Conservation (phyloP, 2,113 vertebrate species). For the Nothobranchius kuhntae region DNA sequence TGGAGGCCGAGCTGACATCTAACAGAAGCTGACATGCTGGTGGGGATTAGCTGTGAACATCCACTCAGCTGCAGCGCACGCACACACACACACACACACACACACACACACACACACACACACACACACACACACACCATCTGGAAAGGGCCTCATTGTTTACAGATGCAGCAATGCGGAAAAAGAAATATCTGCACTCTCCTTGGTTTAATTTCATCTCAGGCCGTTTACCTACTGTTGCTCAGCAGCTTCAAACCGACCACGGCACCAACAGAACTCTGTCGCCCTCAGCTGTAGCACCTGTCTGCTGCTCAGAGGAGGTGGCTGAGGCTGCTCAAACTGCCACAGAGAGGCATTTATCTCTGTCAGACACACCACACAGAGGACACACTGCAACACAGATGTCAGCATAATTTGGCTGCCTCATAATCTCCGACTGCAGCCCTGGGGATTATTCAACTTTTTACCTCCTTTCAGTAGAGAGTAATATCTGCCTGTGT, state of each 20-base stretch:
- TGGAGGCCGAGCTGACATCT: conserved; percentile 58
- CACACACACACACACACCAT: conserved; percentile 16
- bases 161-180: conserved; percentile 60
- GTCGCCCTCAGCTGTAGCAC: conserved; percentile 29
- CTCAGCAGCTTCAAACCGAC: conserved; percentile 13
- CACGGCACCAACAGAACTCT: conserved; percentile 41
- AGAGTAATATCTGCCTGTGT: conserved; percentile 54
- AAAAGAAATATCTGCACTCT: conserved; percentile 49
- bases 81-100: conserved; percentile 6
- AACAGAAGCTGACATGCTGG: conserved; percentile 66
- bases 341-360: conserved; percentile 64
- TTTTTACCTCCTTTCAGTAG: conserved; percentile 56
- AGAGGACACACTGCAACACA: conserved; percentile 57
- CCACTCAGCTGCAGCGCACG: conserved; percentile 26
- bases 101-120: conserved; percentile 15
- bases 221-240: conserved; percentile 53
- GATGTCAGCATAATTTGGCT: conserved; percentile 73
- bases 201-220: conserved; percentile 55
- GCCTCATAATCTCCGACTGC: conserved; percentile 60
- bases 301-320: conserved; percentile 35
- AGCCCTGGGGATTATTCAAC: conserved; percentile 66
- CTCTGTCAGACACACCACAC: conserved; percentile 61
- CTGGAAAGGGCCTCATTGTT: conserved; percentile 57
- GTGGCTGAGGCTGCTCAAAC: conserved; percentile 48
- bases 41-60: conserved; percentile 56